Percentiles rank a stretch among this genome's conserved stretches.
Conservation (phyloP, 2,797 vertebrate genomes). For the Silurus aristotelis region DNA sequence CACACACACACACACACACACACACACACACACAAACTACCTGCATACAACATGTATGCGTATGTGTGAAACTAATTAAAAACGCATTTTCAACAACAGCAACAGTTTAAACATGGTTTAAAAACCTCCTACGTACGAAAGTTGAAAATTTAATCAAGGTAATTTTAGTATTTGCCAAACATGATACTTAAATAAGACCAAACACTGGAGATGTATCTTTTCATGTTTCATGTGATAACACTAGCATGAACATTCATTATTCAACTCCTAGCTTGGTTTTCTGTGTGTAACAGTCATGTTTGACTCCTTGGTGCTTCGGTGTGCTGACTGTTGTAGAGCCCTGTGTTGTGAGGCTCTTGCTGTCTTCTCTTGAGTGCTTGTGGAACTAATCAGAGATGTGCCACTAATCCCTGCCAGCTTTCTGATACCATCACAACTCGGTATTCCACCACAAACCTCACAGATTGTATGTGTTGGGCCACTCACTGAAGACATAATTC, state of each 20-base stretch:
- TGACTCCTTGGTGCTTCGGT: background rate
- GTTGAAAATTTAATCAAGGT: background rate
- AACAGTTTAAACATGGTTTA: background rate
- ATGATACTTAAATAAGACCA: background rate
- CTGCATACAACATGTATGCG: background rate
- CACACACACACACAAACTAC: background rate
- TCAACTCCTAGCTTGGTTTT: background rate
- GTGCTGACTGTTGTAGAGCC: background rate
- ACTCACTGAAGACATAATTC: slow-evolving; percentile 22
- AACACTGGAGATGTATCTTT: background rate
- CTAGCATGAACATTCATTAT: background rate
- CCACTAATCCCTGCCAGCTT: slow-evolving; percentile 32
- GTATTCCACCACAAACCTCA: background rate
- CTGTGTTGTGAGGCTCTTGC: slow-evolving; percentile 13
- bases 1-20: slow-evolving; percentile 2
- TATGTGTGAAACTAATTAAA: no score
- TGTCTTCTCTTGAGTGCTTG: slow-evolving; percentile 8
- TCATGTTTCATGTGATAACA: background rate
- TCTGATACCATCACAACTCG: slow-evolving; percentile 40
- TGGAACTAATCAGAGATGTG: slow-evolving; percentile 39
- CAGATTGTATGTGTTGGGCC: slow-evolving; percentile 3
- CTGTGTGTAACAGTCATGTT: background rate
- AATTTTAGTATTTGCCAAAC: background rate
- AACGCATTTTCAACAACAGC: background rate
- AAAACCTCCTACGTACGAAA: background rate